Conservation (phyloP, 2,888 invertebrate species). For the Perdita meconis region DNA sequence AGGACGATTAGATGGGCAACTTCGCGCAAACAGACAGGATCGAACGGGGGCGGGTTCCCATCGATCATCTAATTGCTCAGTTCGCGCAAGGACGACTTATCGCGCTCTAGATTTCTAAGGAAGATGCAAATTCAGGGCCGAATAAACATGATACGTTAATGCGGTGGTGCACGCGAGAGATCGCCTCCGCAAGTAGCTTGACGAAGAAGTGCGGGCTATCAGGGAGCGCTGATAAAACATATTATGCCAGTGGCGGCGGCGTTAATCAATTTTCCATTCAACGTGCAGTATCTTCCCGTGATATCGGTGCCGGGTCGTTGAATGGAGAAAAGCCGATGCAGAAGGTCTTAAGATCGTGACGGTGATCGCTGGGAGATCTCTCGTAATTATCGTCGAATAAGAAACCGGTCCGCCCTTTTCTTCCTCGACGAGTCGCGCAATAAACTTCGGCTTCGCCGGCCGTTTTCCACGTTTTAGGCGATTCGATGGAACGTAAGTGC, state of each 20-base stretch:
- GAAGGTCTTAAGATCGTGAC: conserved; percentile 45
- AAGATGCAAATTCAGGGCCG: conserved; percentile 10
- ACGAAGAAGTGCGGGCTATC: conserved; percentile 26
- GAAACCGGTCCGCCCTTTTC: conserved; percentile 52
- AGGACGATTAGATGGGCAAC: background rate
- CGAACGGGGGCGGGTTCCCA: background rate
- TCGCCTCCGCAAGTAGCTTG: background rate
- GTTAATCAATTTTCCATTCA: conserved; percentile 68
- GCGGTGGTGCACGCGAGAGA: background rate
- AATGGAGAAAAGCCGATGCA: conserved; percentile 51
- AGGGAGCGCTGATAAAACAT: conserved; percentile 48
- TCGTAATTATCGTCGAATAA: conserved; percentile 78
- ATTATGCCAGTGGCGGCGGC: conserved; percentile 28
- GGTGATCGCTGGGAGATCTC: conserved; percentile 43
- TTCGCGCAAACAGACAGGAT: background rate
- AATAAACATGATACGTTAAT: background rate
- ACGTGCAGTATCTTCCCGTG: conserved; percentile 50
- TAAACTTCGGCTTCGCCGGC: conserved; percentile 55
- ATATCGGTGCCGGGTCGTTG: conserved; percentile 48
- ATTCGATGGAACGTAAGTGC: conserved; percentile 42
- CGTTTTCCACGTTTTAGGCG: conserved; percentile 69
- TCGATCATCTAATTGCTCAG: conserved; percentile 26
- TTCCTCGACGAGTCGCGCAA: conserved; percentile 43
- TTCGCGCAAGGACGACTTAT: background rate
- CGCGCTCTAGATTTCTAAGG: background rate